Evolutionary conservation across 1,140 invertebrate species (phyloP), one percentile per base, ranked within the genome.

Genomic region (Asobara japonica): DNA sequence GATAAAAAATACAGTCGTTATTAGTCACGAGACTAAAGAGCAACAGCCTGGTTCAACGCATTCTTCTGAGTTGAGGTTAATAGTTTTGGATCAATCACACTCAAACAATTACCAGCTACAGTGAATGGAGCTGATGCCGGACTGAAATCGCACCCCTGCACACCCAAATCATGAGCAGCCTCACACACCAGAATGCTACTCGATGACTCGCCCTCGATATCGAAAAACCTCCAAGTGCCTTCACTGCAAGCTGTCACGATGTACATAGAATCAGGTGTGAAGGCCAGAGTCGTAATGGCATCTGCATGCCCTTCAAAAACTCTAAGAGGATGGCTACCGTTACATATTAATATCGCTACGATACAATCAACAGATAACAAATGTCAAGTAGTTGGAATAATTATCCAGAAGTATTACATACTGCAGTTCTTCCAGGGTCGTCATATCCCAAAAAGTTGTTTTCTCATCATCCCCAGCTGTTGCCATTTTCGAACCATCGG

Each of bases 381-480:
- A 13, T n/a, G n/a, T n/a, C n/a, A n/a, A n/a, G n/a, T n/a, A n/a
- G n/a, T n/a, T n/a, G n/a, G n/a, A n/a, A n/a, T n/a, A n/a, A n/a
- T 65, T 31, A 36, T 16, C 0, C 27, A 69, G 41, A 56, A 10
- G 20, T 74, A n/a, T 62, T 62, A 62, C n/a, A 5, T 87, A 90
- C 83, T 90, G 78, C 20, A 93, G 77, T 74, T 88, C 86, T 73
- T 90, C 87, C 83, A 89, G 88, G 5, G 86, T 89, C 18, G 89
- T 83, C 0, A 91, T 78, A 76, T 91, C 88, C 92, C 93, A 95
- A 10, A 94, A 77, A 31, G 89, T 90, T 0, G 92, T 86, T 41
- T 89, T 90, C 79, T 94, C 92, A 83, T 95, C 93, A 83, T 95
- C 93, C 29, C 93, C 91, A 16, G 91, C 93, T 5, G 92, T 92